Conservation (phyloP, 2,113 vertebrate species). For the Paradoxurus hermaphroditus region DNA sequence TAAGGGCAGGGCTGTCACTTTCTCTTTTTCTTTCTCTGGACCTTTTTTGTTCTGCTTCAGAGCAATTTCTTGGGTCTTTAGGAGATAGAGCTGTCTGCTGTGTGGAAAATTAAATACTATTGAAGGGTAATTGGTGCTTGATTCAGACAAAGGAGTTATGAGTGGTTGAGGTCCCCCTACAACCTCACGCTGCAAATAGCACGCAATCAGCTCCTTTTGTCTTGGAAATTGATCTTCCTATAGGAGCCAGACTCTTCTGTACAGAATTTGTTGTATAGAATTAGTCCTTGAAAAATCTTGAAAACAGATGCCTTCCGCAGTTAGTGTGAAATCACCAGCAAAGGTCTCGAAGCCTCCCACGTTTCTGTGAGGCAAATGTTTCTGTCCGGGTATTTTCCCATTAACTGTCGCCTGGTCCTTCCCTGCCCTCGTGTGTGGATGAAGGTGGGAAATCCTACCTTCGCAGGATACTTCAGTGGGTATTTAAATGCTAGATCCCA, state of each 20-base stretch:
- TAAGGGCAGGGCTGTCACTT: neutral
- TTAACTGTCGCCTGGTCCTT: neutral
- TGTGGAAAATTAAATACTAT: conserved; percentile 34
- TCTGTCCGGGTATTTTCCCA: neutral
- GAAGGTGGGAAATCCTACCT: neutral
- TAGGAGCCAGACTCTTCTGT: neutral
- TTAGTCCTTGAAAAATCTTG: conserved; percentile 37
- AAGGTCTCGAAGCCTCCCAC: neutral
- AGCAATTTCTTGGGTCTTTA: neutral
- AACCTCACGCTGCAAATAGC: neutral
- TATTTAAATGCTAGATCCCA: neutral
- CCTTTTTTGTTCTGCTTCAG: neutral
- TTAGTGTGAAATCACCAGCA: neutral
- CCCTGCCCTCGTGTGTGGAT: neutral
- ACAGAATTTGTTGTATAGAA: conserved; percentile 57
- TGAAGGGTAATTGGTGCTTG: conserved; percentile 68
- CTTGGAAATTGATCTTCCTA: conserved; percentile 65
- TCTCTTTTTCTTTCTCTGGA: neutral
- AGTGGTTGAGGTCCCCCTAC: neutral
- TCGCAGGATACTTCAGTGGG: no score
- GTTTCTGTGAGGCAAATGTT: neutral
- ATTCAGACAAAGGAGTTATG: conserved; percentile 46
- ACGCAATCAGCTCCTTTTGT: conserved; percentile 64
- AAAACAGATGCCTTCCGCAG: conserved; percentile 17
- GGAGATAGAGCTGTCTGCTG: conserved; percentile 18